phyloP scores from a whole-genome alignment of 2,797 vertebrate species.

The Xiphorhynchus erythropygius region DNA sequence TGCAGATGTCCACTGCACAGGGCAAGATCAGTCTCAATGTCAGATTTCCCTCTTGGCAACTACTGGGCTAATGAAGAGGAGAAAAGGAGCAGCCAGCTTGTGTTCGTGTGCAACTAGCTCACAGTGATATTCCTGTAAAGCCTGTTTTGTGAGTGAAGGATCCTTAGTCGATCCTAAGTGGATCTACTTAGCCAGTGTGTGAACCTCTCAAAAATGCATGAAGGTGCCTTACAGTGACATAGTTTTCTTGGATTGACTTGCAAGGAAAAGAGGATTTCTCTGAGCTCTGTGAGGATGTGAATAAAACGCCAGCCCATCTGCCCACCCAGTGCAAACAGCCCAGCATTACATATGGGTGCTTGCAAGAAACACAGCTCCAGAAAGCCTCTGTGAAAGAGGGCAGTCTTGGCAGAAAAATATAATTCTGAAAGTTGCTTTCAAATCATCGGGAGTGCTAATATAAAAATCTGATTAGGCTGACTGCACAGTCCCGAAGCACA shows the following conservation, averaged over 20 bases:
- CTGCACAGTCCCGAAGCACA: background rate
- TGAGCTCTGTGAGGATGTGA: background rate
- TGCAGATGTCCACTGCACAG: background rate
- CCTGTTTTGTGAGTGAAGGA: background rate
- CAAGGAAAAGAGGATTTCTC: constrained; percentile 6
- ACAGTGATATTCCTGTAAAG: background rate
- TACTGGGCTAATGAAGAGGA: background rate
- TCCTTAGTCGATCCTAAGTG: background rate
- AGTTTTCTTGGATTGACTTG: background rate
- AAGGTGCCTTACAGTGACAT: background rate
- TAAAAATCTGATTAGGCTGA: background rate
- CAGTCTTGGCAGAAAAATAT: background rate
- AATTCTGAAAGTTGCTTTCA: background rate
- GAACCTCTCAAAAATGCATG: background rate
- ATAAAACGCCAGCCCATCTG: background rate
- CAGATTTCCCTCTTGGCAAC: background rate
- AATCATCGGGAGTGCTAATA: background rate
- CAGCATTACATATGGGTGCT: background rate
- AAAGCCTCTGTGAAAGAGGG: background rate
- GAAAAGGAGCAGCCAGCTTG: background rate
- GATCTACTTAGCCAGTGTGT: fast-evolving
- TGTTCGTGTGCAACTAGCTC: background rate
- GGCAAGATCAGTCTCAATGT: background rate
- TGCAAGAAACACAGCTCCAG: background rate
- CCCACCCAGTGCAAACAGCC: background rate